Conservation (phyloP, 2,888 invertebrate genomes). For the Drosophila dives region DNA sequence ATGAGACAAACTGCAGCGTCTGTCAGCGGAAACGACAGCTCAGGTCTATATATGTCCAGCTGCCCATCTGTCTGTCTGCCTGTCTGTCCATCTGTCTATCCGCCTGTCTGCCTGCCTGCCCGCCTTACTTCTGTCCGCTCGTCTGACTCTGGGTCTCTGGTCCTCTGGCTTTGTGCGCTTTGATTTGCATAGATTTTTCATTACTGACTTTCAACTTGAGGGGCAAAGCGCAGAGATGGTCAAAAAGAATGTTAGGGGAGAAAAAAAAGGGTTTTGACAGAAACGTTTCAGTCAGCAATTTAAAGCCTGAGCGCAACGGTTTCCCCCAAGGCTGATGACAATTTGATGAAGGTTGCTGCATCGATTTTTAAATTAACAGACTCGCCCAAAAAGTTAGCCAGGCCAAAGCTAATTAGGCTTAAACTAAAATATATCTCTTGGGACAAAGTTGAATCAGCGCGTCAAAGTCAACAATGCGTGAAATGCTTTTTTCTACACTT, state of each 20-base stretch:
- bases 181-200: constrained; percentile 82
- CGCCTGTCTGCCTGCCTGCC: constrained; percentile 4
- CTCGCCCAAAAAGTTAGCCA: constrained; percentile 55
- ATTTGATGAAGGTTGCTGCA: constrained; percentile 76
- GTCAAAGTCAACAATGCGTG: constrained; percentile 72
- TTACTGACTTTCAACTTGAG: constrained; percentile 69
- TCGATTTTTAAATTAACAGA: constrained; percentile 78
- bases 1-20: constrained; percentile 76
- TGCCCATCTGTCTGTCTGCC: constrained; percentile 1
- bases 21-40: constrained; percentile 46
- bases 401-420: constrained; percentile 74
- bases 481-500: constrained; percentile 63
- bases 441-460: constrained; percentile 70
- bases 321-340: constrained; percentile 68
- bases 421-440: constrained; percentile 67
- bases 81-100: constrained; percentile 18
- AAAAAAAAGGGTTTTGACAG: constrained; percentile 51
- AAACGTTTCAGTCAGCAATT: constrained; percentile 50
- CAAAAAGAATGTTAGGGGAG: not conserved
- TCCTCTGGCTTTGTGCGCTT: constrained; percentile 50
- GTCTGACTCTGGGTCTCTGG: constrained; percentile 30
- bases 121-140: constrained; percentile 18
- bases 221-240: constrained; percentile 26
- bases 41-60: constrained; percentile 47
- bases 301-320: constrained; percentile 36